phyloP scores from a whole-genome alignment of 2,113 vertebrate species.

The Albula glossodonta region DNA sequence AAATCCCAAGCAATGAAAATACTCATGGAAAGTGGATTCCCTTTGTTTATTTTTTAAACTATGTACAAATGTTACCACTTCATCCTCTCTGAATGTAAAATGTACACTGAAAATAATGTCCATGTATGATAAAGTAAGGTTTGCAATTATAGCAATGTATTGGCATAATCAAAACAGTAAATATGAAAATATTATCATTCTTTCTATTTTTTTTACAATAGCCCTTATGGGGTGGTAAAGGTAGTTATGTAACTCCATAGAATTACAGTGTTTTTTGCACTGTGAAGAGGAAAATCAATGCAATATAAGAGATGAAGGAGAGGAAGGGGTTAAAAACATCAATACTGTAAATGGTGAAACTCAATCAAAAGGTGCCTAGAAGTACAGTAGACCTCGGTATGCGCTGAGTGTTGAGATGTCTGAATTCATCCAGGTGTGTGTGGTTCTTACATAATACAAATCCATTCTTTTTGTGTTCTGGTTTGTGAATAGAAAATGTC shows the following conservation, averaged over 20 bases:
- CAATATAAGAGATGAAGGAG: neutral
- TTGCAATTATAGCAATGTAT: constrained; percentile 91
- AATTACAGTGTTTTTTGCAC: constrained; percentile 79
- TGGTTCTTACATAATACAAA: neutral
- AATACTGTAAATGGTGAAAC: neutral
- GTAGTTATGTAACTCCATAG: constrained; percentile 71
- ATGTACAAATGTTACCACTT: constrained; percentile 92
- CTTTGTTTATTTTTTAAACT: constrained; percentile 92
- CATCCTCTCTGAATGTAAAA: constrained; percentile 62
- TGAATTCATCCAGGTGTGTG: neutral
- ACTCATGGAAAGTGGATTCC: neutral
- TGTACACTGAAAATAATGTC: constrained; percentile 97
- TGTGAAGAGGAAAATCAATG: constrained; percentile 47
- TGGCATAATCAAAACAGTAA: constrained; percentile 83
- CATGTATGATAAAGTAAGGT: constrained; percentile 87
- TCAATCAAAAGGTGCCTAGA: neutral
- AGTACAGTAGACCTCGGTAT: neutral
- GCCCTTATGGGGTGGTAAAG: constrained; percentile 75
- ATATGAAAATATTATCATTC: constrained; percentile 66
- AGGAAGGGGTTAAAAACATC: neutral
- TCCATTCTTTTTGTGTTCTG: neutral
- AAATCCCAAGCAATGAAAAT: neutral
- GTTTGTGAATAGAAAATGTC: neutral
- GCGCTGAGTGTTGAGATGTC: too few species aligned
- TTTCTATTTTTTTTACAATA: constrained; percentile 71